Conservation (phyloP, 2,113 vertebrate species). For the Rhinoderma darwinii region DNA sequence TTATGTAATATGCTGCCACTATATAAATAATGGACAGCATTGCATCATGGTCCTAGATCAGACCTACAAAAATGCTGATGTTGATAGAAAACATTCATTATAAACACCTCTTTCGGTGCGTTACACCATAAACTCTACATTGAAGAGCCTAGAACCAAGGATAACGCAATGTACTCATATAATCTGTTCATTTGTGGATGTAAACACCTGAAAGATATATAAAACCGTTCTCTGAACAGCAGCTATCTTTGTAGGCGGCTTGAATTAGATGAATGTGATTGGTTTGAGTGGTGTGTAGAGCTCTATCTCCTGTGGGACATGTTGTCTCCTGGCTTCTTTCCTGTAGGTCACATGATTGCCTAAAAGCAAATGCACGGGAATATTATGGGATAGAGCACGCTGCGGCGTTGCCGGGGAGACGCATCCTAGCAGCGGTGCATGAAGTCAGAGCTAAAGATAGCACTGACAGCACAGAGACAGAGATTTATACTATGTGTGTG, state of each 20-base stretch:
- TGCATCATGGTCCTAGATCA: no score
- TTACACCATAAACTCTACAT: no score
- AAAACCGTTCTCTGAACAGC: not conserved
- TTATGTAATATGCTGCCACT: no score
- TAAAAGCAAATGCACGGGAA: slow-evolving; percentile 33
- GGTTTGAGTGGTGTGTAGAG: slow-evolving; percentile 9
- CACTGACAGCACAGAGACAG: slow-evolving; percentile 60
- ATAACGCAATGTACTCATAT: not conserved
- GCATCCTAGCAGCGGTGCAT: slow-evolving; percentile 61
- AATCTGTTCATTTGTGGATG: not conserved
- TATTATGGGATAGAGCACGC: slow-evolving; percentile 59
- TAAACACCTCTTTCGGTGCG: no score
- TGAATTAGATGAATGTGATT: slow-evolving; percentile 29
- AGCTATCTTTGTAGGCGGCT: not conserved
- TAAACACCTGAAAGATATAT: not conserved
- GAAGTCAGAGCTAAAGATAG: slow-evolving; percentile 66
- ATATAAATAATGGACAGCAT: no score
- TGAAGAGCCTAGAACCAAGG: not conserved
- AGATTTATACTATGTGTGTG: slow-evolving; percentile 17
- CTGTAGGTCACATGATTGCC: slow-evolving; percentile 60
- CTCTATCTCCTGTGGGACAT: slow-evolving; percentile 25
- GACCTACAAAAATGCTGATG: no score
- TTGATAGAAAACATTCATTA: not conserved
- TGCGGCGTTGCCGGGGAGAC: slow-evolving; percentile 61
- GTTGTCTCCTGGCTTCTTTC: slow-evolving; percentile 52